phyloP scores from a whole-genome alignment of 2,888 invertebrate genomes.

The Orthonevra nobilis region DNA sequence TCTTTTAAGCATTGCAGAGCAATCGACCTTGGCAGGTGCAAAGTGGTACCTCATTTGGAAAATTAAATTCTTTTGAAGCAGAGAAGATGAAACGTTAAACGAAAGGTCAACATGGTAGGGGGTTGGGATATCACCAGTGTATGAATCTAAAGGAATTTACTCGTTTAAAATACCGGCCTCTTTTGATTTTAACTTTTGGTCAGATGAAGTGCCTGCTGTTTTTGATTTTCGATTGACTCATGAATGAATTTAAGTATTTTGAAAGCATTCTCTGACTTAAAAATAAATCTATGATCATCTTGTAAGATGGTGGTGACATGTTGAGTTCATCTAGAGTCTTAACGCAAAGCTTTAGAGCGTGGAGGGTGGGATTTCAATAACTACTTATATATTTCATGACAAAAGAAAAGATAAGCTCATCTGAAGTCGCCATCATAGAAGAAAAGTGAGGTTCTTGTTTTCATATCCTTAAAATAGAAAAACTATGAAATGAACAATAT shows the following conservation, averaged over 20 bases:
- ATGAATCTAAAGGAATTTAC: slow-evolving; percentile 23
- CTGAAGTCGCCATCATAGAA: too few species aligned
- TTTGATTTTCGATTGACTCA: not conserved
- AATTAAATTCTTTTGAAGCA: slow-evolving; percentile 42
- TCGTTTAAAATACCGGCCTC: slow-evolving; percentile 5
- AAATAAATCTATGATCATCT: too few species aligned
- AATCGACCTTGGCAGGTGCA: slow-evolving; percentile 24
- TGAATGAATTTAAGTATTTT: not conserved
- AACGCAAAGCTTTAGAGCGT: too few species aligned
- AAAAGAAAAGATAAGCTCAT: too few species aligned
- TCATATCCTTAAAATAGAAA: too few species aligned
- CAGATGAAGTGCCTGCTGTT: not conserved
- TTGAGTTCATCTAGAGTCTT: too few species aligned
- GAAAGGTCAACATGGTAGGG: not conserved
- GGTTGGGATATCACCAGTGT: not conserved
- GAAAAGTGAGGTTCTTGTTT: too few species aligned
- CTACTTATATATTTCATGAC: too few species aligned
- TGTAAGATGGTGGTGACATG: too few species aligned
- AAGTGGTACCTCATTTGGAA: slow-evolving; percentile 46
- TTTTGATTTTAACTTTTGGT: slow-evolving; percentile 7
- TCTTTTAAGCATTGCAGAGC: slow-evolving; percentile 6
- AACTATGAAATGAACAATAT: too few species aligned
- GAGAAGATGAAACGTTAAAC: slow-evolving; percentile 11
- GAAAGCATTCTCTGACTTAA: too few species aligned
- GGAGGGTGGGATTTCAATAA: too few species aligned